These are phyloP conservation scores for Trogon surrucura DNA, from an alignment of 2,113 vertebrate genomes.

Conservation along the genomic window DNA sequence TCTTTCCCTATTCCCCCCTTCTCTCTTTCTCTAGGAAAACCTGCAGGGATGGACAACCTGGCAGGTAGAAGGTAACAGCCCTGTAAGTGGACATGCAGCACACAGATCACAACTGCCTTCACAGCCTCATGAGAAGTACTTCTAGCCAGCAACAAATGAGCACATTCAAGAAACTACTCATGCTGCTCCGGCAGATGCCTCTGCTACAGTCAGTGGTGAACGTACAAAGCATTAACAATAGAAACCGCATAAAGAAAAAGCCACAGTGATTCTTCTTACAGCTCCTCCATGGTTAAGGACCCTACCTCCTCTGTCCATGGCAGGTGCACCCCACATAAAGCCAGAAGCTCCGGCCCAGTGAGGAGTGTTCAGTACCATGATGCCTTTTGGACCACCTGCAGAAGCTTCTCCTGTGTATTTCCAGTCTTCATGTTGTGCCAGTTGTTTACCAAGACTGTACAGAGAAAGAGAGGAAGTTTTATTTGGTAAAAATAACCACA, in stretches of 20 bases:
- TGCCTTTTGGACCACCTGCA: constrained; percentile 51
- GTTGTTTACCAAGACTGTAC: constrained; percentile 81
- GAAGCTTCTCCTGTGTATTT: constrained; percentile 60
- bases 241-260: neutral
- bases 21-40: neutral
- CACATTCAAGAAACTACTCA: neutral
- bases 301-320: constrained; percentile 84
- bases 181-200: neutral
- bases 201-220: neutral
- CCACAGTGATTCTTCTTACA: neutral
- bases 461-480: neutral
- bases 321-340: constrained; percentile 81
- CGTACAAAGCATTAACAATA: neutral
- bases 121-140: neutral
- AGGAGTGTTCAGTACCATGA: constrained; percentile 35
- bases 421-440: constrained; percentile 78
- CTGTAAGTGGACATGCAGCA: neutral
- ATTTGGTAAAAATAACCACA: neutral
- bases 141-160: neutral
- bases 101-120: neutral
- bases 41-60: neutral
- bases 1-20: neutral
- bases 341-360: constrained; percentile 53
- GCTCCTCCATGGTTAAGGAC: neutral
- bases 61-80: neutral